phyloP scores from a whole-genome alignment of 2,797 vertebrate species.

The Sphaeramia orbicularis region DNA sequence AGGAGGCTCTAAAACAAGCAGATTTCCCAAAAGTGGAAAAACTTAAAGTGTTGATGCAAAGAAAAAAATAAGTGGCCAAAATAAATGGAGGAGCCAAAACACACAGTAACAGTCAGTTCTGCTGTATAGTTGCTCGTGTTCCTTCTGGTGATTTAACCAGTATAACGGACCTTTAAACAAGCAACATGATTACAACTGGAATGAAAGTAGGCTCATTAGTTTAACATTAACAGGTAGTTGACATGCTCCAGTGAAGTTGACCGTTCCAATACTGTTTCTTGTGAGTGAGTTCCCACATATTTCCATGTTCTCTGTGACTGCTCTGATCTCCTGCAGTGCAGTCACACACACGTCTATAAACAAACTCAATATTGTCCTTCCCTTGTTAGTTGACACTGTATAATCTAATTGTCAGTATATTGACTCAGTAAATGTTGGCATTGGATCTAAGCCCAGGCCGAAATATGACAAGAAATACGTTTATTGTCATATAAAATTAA shows the following conservation, averaged over 20 bases:
- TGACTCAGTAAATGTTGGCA: slow-evolving; percentile 60
- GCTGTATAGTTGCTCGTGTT: slow-evolving; percentile 17
- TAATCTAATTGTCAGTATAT: slow-evolving; percentile 64
- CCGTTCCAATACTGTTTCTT: slow-evolving; percentile 53
- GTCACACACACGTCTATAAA: slow-evolving; percentile 46
- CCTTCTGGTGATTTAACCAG: slow-evolving; percentile 37
- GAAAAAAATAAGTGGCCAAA: not conserved
- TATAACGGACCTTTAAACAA: slow-evolving; percentile 37
- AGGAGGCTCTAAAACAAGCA: too few relatives aligned
- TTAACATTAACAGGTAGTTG: slow-evolving; percentile 80
- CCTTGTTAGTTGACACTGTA: slow-evolving; percentile 58
- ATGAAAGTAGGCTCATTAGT: slow-evolving; percentile 74
- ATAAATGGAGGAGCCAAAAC: slow-evolving; percentile 2
- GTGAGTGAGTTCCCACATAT: slow-evolving; percentile 60
- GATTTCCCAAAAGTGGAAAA: too few relatives aligned
- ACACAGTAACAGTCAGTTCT: slow-evolving; percentile 7
- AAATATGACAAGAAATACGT: slow-evolving; percentile 52
- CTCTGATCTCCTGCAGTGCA: slow-evolving; percentile 33
- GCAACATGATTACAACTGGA: slow-evolving; percentile 46
- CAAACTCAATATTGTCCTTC: slow-evolving; percentile 50
- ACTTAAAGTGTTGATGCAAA: not conserved
- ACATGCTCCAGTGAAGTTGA: slow-evolving; percentile 72
- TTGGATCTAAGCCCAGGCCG: slow-evolving; percentile 38
- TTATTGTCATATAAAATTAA: slow-evolving; percentile 55
- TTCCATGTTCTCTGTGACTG: slow-evolving; percentile 54